These are phyloP conservation scores for Cyclina sinensis DNA, from an alignment of 1,140 invertebrate species.

Conservation along the genomic window DNA sequence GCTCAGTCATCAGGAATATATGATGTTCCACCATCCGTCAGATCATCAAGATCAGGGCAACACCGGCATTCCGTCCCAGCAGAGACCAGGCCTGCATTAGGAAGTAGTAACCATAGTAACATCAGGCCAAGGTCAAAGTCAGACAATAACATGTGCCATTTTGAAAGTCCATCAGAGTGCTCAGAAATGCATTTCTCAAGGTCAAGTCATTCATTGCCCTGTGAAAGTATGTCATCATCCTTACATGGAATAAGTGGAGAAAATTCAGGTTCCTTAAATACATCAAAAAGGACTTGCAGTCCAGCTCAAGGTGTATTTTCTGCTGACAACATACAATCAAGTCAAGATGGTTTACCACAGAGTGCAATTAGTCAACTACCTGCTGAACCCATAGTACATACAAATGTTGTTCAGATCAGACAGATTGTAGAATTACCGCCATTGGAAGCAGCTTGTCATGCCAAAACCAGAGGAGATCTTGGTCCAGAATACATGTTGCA, in stretches of 20 bases:
- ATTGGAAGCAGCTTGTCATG: neutral
- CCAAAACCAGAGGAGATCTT: neutral
- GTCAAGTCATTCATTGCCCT: neutral
- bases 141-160: neutral
- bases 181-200: neutral
- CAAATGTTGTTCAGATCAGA: slow-evolving; percentile 13
- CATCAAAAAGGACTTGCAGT: neutral
- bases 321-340: neutral
- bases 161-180: neutral
- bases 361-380: neutral
- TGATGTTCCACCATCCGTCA: neutral
- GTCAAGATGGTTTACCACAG: neutral
- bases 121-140: slow-evolving; percentile 7
- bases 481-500: neutral
- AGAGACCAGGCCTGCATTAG: neutral
- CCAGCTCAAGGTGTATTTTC: neutral
- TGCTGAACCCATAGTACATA: slow-evolving; percentile 27
- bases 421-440: slow-evolving; percentile 6
- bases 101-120: neutral
- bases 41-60: too few species aligned
- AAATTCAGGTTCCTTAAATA: neutral
- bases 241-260: neutral
- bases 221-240: neutral
- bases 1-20: neutral
- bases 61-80: neutral